These are phyloP conservation scores for Stenichneumon culpator DNA, from an alignment of 2,888 invertebrate species.

Conservation along the genomic window DNA sequence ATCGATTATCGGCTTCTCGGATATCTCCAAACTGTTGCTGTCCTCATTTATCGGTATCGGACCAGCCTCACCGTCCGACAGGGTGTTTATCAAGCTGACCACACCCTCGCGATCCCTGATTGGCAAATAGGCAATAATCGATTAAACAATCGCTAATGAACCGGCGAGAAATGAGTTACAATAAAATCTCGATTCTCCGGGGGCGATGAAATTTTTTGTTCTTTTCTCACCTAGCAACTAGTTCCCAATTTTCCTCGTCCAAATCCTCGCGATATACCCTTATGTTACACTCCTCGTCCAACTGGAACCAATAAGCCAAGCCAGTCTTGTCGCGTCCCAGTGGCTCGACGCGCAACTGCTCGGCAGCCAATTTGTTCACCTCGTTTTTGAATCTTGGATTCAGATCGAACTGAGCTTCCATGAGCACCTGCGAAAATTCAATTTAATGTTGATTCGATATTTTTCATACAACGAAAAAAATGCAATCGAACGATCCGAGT, in stretches of 20 bases:
- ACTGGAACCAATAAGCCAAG: conserved; percentile 97
- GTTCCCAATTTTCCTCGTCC: conserved; percentile 98
- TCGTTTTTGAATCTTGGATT: conserved; percentile 97
- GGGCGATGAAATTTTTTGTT: neutral
- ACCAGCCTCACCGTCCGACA: conserved; percentile 90
- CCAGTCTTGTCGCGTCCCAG: conserved; percentile 97
- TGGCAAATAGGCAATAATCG: conserved; percentile 24
- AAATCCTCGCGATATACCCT: conserved; percentile 97
- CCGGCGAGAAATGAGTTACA: neutral
- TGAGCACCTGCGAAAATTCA: conserved; percentile 89
- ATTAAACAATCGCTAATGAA: neutral
- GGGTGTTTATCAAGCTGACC: conserved; percentile 91
- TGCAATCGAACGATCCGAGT: conserved; percentile 20
- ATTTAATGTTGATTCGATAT: neutral
- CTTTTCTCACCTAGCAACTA: conserved; percentile 92
- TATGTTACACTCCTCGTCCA: conserved; percentile 95
- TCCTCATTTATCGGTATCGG: conserved; percentile 88
- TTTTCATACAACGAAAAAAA: conserved; percentile 64
- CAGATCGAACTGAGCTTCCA: conserved; percentile 98
- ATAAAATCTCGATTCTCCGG: no score
- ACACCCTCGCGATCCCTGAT: conserved; percentile 92
- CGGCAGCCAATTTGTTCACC: conserved; percentile 92
- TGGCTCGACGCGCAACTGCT: conserved; percentile 94
- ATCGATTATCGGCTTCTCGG: conserved; percentile 87
- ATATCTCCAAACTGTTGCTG: conserved; percentile 87